A percentile compares a stretch with the other conserved stretches of the same genome.
Conservation (phyloP, 92 coral and sea anemone genomes). For the Heteractis magnifica region DNA sequence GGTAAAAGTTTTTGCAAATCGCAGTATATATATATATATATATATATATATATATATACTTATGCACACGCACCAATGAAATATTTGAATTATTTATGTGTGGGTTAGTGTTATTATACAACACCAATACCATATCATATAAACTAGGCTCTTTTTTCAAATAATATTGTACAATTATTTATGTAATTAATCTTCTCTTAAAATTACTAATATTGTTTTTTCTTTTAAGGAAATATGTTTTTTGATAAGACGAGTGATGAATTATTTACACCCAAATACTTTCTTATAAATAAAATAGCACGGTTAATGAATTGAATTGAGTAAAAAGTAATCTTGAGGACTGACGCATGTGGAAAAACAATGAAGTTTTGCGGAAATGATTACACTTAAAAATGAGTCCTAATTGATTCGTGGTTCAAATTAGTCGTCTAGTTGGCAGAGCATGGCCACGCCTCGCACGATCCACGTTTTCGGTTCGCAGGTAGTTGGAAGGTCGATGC, state of each 20-base stretch:
- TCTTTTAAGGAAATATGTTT: background rate
- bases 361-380: background rate
- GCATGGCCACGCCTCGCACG: constrained; percentile 97
- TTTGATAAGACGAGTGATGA: background rate
- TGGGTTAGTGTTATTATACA: background rate
- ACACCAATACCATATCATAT: background rate
- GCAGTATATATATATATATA: no score
- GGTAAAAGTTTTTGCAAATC: no score
- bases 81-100: background rate
- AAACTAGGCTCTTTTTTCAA: background rate
- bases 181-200: background rate
- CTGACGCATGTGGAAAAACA: no score
- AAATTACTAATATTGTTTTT: background rate
- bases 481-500: constrained; percentile 87
- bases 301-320: background rate
- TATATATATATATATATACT: no score
- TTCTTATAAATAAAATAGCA: background rate
- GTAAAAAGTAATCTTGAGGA: background rate
- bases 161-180: background rate
- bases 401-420: background rate
- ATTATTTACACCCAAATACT: background rate
- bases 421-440: constrained; percentile 90
- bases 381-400: background rate
- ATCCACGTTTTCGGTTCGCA: constrained; percentile 86
- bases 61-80: no score